Percentiles rank a stretch among this genome's conserved stretches.
Conservation (phyloP, 2,113 vertebrate species). For the Protomyctophum bolini region DNA sequence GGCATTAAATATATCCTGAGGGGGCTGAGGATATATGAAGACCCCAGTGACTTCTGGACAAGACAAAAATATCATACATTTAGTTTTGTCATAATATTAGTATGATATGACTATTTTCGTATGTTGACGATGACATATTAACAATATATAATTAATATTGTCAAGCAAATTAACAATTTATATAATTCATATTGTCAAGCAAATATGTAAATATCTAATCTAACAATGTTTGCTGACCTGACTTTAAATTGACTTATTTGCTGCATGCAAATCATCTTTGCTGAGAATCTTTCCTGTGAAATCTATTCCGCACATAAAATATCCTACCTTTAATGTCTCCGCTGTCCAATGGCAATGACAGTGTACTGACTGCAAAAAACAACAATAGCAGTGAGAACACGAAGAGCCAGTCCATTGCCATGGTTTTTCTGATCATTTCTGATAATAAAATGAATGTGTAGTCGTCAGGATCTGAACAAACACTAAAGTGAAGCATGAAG, state of each 20-base stretch:
- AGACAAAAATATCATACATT: conserved; percentile 8
- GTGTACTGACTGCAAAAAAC: conserved; percentile 11
- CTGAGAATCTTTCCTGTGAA: background rate
- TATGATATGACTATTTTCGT: no score
- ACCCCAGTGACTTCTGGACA: conserved; percentile 53
- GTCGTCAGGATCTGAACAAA: no score
- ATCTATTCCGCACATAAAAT: background rate
- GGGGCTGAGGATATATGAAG: conserved; percentile 49
- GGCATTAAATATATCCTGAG: conserved; percentile 65
- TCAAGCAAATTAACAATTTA: no score
- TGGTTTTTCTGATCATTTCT: conserved; percentile 20
- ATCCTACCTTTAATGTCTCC: conserved; percentile 58
- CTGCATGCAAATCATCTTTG: background rate
- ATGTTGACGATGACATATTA: no score
- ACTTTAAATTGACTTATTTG: background rate
- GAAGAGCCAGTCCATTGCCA: conserved; percentile 35
- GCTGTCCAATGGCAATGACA: conserved; percentile 14
- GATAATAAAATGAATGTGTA: background rate
- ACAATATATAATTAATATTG: no score
- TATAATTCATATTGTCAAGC: background rate
- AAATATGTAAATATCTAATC: background rate
- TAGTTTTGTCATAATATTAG: no score
- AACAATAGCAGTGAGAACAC: conserved; percentile 16
- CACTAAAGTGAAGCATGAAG: background rate
- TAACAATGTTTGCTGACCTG: no score